Evolutionary conservation across 2,888 invertebrate species (phyloP), one percentile per base, ranked within the genome.

Genomic region (Lithosia quadra): DNA sequence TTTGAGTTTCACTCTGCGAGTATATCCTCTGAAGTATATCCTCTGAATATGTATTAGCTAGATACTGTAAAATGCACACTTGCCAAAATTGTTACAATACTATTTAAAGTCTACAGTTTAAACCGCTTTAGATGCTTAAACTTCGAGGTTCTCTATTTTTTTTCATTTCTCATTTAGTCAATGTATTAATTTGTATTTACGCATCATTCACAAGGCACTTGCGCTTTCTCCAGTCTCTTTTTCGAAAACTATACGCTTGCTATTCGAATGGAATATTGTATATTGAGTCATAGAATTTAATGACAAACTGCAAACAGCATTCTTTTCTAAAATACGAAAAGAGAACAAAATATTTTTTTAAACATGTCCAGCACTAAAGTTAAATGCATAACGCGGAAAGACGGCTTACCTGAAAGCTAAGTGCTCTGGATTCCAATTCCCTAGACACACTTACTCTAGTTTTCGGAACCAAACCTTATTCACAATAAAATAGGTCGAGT

Each of bases 401-500:
- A n/a, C 49, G 49, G 49, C 49, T 49, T 49, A n/a, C n/a, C 49
- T 49, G n/a, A 49, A 49, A 49, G 49, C n/a, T n/a, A 49, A 49
- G 49, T 49, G 49, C 49, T 49, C 49, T 49, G 49, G 49, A 9
- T 49, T 49, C 49, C 49, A 49, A 49, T 49, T 49, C n/a, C n/a
- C 49, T 9, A 49, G 49, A 49, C 49, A 9, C 18, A 49, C 49
- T n/a, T n/a, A 49, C n/a, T 49, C 49, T 49, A 49, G n/a, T n/a
- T 43, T 49, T n/a, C n/a, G n/a, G 9, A 49, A 49, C 49, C 18
- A 49, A 49, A 49, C 18, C 18, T n/a, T 49, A 49, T 49, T 8
- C 8, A 49, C n/a, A 49, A 49, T n/a, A n/a, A 49, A 49, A 49
- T 49, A 49, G n/a, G 49, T 49, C n/a, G n/a, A 18, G 43, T 49